These are phyloP conservation scores for Drosophila bocki DNA, from an alignment of 1,140 invertebrate genomes.

Conservation along the genomic window DNA sequence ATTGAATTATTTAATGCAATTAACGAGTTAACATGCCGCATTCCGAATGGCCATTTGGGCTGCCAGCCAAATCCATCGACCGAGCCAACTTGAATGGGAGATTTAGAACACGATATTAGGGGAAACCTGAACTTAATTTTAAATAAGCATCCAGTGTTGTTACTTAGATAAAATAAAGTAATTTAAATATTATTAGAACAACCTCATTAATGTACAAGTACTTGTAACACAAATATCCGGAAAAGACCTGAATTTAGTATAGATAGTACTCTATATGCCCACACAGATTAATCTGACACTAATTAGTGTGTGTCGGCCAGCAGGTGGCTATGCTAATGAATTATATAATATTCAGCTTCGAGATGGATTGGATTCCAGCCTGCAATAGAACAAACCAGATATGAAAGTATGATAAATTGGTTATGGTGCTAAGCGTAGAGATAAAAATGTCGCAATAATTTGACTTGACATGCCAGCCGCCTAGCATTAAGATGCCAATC, in stretches of 20 bases:
- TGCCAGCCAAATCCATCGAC: conserved; percentile 20
- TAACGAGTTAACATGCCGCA: conserved; percentile 42
- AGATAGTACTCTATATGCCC: conserved; percentile 6
- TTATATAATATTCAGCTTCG: conserved; percentile 10
- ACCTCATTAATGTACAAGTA: conserved; percentile 5
- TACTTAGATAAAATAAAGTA: neutral
- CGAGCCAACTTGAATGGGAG: conserved; percentile 8
- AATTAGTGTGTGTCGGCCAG: conserved; percentile 21
- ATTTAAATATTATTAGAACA: neutral
- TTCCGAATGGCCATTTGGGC: conserved; percentile 34
- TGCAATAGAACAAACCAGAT: conserved; percentile 14
- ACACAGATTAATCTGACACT: conserved; percentile 15
- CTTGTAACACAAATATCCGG: conserved; percentile 10
- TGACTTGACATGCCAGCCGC: conserved; percentile 16
- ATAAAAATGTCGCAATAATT: conserved; percentile 29
- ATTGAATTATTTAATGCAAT: conserved; percentile 48
- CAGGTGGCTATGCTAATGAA: conserved; percentile 51
- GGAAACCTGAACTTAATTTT: neutral
- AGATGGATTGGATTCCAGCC: conserved; percentile 5
- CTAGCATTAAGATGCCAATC: neutral
- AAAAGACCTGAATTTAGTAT: conserved; percentile 6
- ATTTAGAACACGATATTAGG: conserved; percentile 11
- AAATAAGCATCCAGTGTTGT: neutral
- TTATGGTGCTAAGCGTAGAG: conserved; percentile 15
- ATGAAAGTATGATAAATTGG: conserved; percentile 27